Evolutionary conservation across 2,797 vertebrate species (phyloP), one percentile per base, ranked within the genome.

Genomic region (Enteromius afrohamiltoni): DNA sequence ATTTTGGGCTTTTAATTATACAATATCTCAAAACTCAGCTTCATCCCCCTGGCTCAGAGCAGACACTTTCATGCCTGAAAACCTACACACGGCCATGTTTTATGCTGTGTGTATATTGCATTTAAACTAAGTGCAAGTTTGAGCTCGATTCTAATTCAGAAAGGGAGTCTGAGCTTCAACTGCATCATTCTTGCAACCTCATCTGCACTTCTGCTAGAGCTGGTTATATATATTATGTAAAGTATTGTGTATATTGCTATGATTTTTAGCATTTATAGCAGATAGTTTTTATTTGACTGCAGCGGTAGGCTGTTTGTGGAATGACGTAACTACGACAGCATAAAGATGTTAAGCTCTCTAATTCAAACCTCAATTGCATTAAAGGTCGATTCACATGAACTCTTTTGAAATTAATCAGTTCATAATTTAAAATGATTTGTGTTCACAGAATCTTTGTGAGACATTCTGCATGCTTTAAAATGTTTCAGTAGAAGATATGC

Each of bases 331-430:
- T 14, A 23, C 14, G 6, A 45, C 40, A 70, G n/a, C 11, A 0
- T 70, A 26, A 21, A 31, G 2, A 31, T 51, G 17, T 73, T 73
- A 31, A 21, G 26, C 1, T 29, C 49, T 73, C 47, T 34, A 11
- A 34, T 21, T 34, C 21, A n/a, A 53, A 34, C 49, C 29, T 65
- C 19, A 34, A 1, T n/a, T 53, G 47, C 47, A n/a, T 34, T 51
- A 73, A 17, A 73, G 26, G 37, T 76, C 23, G 62, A 40, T 4
- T 34, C 73, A 40, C 10, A 76, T 58, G 0, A 58, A 3, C 3
- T 76, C 7, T 58, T 76, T 40, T 76, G 73, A 58, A 76, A 75
- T 37, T 1, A 40, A 37, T 53, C 29, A 34, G 71, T 34, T 53
- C 29, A 74, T 17, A 53, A 74, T 34, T 73, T 21, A 1, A 73